These are phyloP conservation scores for Morelia viridis DNA, from an alignment of 2,797 vertebrate species.

Conservation along the genomic window DNA sequence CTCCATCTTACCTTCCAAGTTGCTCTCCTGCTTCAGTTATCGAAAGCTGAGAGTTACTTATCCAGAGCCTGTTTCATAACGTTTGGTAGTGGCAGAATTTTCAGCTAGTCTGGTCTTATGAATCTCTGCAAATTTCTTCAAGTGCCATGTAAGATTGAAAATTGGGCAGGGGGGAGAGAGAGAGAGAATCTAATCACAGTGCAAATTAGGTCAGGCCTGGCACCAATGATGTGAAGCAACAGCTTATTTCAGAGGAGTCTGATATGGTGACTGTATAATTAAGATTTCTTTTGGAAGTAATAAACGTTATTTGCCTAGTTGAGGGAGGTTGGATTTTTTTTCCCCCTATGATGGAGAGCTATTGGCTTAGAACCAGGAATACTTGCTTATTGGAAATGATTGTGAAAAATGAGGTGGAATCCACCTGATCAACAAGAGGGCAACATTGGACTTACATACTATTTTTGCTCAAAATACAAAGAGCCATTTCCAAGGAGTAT, in stretches of 20 bases:
- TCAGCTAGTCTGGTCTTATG: not conserved
- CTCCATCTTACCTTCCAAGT: not conserved
- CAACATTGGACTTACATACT: not conserved
- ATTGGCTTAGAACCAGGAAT: not conserved
- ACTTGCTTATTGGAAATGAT: not conserved
- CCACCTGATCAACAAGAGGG: not conserved
- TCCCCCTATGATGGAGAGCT: not conserved
- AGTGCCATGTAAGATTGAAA: not conserved
- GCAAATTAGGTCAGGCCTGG: not conserved
- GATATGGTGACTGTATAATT: not conserved
- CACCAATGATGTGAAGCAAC: not conserved
- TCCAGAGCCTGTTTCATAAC: not conserved
- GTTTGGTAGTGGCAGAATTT: not conserved
- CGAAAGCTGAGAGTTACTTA: not conserved
- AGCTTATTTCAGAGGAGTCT: conserved; percentile 17
- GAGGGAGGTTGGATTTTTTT: not conserved
- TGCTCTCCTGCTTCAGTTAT: not conserved
- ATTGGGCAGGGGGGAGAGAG: not conserved
- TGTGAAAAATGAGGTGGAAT: not conserved
- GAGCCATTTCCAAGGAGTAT: not conserved
- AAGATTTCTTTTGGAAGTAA: conserved; percentile 12
- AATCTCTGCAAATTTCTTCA: not conserved
- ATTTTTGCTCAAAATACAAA: not conserved
- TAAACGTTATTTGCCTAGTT: conserved; percentile 6
- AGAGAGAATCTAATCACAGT: conserved; percentile 4